Evolutionary conservation across 1,140 invertebrate species (phyloP).

Genomic region (Helicoverpa zea): DNA sequence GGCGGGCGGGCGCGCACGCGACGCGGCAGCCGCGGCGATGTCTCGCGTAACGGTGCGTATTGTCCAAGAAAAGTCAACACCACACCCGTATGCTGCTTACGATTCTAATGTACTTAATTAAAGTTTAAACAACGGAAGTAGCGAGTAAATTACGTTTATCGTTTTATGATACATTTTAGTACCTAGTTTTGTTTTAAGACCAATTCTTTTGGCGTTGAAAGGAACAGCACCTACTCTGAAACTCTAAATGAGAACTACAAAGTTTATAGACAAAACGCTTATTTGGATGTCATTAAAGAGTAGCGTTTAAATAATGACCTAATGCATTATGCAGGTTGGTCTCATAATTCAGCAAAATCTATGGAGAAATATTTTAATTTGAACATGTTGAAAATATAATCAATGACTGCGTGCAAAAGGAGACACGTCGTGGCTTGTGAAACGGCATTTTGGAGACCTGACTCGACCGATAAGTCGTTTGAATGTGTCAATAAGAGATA

Average conservation of each 20-base stretch:
- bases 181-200: background rate
- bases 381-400: conserved; percentile 34
- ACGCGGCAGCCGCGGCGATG: conserved; percentile 13
- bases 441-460: conserved; percentile 69
- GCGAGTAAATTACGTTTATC: too few species aligned
- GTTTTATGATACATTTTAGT: too few species aligned
- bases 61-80: conserved; percentile 72
- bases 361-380: conserved; percentile 17
- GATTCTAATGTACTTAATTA: conserved; percentile 38
- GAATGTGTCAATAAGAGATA: conserved; percentile 83
- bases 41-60: conserved; percentile 73
- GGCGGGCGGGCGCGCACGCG: conserved; percentile 49
- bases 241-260: background rate
- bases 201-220: background rate
- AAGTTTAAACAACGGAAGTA: conserved; percentile 43
- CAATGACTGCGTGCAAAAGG: conserved; percentile 46
- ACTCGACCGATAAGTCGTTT: conserved; percentile 80
- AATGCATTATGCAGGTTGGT: background rate
- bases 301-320: too few species aligned
- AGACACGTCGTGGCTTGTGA: conserved; percentile 41
- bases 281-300: background rate
- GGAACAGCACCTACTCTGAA: background rate
- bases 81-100: conserved; percentile 33
- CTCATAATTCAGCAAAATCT: background rate
- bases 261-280: conserved; percentile 1